phyloP scores from a whole-genome alignment of 2,888 invertebrate species.

The Conops quadrifasciatus region DNA sequence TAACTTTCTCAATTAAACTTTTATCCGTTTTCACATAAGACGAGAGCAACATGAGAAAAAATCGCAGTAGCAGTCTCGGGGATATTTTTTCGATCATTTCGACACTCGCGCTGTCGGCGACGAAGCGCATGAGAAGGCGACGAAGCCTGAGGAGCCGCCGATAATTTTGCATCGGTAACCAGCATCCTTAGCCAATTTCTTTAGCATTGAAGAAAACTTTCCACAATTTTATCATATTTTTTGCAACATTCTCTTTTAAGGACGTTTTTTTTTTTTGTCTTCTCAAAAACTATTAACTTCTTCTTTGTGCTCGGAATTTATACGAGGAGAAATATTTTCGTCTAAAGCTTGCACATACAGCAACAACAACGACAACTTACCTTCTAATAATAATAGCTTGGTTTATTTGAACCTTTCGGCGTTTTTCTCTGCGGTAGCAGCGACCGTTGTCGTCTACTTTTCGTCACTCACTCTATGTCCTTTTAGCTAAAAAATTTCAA shows the following conservation, averaged over 20 bases:
- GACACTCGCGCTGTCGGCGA: constrained; percentile 2
- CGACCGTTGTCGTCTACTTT: constrained; percentile 23
- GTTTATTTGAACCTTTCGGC: constrained; percentile 20
- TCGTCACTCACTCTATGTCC: constrained; percentile 34
- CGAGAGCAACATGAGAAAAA: not conserved
- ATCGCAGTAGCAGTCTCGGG: not conserved
- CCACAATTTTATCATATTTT: no score
- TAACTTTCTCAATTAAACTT: constrained; percentile 65
- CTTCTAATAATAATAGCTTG: constrained; percentile 1
- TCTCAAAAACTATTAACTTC: not conserved
- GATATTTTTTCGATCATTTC: not conserved
- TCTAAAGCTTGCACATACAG: not conserved
- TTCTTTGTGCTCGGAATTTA: not conserved
- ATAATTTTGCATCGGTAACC: not conserved
- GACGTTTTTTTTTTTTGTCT: not conserved
- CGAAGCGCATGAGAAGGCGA: no score
- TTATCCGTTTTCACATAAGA: constrained; percentile 52
- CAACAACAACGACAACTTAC: constrained; percentile 13
- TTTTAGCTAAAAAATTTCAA: constrained; percentile 56
- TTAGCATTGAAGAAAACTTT: no score
- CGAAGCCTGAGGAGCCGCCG: not conserved
- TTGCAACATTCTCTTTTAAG: no score
- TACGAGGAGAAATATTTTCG: not conserved
- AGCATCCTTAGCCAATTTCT: no score
- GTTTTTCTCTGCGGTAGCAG: not conserved